Evolutionary conservation across 2,113 vertebrate species (phyloP).

Genomic region (Syngnathus typhle): DNA sequence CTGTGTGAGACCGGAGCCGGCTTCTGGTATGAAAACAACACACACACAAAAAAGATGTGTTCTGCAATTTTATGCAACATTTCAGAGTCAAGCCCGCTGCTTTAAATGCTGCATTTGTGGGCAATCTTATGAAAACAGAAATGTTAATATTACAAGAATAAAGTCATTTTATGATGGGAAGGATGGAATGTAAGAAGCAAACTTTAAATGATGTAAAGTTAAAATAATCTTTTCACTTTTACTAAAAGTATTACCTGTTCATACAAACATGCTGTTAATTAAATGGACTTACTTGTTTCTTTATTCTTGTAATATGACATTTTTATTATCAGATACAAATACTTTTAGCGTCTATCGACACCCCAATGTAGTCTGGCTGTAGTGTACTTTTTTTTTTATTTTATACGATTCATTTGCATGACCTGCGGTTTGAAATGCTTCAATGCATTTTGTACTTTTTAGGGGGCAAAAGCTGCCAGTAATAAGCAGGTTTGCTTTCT

Average conservation of each 20-base stretch:
- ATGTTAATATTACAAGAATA: neutral
- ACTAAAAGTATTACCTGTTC: neutral
- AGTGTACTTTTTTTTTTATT: neutral
- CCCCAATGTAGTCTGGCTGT: neutral
- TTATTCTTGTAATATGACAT: neutral
- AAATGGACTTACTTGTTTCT: neutral
- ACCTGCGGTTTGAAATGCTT: neutral
- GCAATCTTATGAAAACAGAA: neutral
- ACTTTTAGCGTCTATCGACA: neutral
- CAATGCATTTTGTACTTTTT: neutral
- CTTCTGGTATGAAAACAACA: conserved; percentile 1
- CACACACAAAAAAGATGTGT: neutral
- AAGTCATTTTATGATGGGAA: neutral
- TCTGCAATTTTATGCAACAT: neutral
- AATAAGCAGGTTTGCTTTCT: neutral
- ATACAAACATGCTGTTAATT: neutral
- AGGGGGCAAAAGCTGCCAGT: neutral
- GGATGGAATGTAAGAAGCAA: no score
- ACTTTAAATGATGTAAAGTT: no score
- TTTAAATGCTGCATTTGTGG: neutral
- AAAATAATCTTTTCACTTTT: neutral
- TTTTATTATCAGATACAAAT: neutral
- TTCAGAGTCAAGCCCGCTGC: neutral
- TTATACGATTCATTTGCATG: neutral
- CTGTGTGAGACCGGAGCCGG: neutral